Evolutionary conservation across 2,113 vertebrate species (phyloP).

Genomic region (Tringa solitaria): DNA sequence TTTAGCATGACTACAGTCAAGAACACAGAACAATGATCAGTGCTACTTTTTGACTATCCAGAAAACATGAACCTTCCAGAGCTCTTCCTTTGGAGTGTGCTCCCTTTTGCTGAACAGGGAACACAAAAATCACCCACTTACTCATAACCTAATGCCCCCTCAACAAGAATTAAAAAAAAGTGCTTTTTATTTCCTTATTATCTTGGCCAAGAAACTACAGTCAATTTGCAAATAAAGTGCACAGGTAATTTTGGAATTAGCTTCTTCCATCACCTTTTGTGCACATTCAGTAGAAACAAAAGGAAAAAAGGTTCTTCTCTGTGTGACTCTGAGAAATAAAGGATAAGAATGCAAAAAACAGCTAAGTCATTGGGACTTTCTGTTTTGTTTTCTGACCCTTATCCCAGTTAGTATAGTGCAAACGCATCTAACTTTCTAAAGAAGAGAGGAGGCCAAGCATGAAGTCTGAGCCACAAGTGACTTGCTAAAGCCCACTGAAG

Average conservation of each 20-base stretch:
- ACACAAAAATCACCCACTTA: not conserved
- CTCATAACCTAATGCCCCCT: not conserved
- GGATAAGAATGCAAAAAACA: not conserved
- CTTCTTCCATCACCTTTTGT: not conserved
- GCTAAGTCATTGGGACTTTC: too few species aligned
- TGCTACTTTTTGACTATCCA: not conserved
- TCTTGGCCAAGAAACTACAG: not conserved
- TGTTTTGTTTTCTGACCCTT: too few species aligned
- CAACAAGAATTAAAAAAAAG: not conserved
- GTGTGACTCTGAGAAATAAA: not conserved
- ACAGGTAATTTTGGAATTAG: not conserved
- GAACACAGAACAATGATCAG: not conserved
- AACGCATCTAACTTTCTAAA: not conserved
- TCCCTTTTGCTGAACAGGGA: not conserved
- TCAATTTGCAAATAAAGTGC: not conserved
- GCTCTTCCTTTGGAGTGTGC: accelerated
- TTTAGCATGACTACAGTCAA: not conserved
- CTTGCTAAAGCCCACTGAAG: not conserved
- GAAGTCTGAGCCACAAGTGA: not conserved
- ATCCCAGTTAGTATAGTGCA: too few species aligned
- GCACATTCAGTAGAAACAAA: not conserved
- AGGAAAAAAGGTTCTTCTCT: not conserved
- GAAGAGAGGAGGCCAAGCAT: not conserved
- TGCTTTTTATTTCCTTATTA: not conserved
- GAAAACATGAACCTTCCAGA: not conserved